A percentile compares a stretch with the other conserved stretches of the same genome.
These are phyloP conservation scores for Nephila pilipes DNA, from an alignment of 1,140 invertebrate genomes.

Conservation along the genomic window DNA sequence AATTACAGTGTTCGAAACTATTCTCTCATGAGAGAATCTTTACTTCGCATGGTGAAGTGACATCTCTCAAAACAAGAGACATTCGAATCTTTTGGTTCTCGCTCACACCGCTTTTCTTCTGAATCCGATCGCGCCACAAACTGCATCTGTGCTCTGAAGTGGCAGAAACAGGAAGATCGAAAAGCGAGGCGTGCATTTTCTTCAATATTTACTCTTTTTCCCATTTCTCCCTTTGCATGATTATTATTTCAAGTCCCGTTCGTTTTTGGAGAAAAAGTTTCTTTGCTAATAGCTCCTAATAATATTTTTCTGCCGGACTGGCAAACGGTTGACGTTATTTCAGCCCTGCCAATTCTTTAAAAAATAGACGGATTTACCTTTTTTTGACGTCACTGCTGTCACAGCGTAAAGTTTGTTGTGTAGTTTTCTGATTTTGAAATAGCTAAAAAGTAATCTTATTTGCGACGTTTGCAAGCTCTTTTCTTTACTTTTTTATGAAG, in stretches of 20 bases:
- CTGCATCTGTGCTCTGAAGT: slow-evolving; percentile 2
- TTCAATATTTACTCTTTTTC: slow-evolving; percentile 30
- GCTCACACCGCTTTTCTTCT: not conserved
- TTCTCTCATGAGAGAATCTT: too few species aligned
- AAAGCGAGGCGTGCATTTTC: slow-evolving; percentile 29
- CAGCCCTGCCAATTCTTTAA: slow-evolving; percentile 1
- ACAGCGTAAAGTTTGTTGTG: not conserved
- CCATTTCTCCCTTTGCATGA: slow-evolving; percentile 2
- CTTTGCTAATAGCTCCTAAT: slow-evolving; percentile 29
- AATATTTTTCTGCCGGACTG: slow-evolving; percentile 12
- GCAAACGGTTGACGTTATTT: not conserved
- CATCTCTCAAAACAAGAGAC: too few species aligned
- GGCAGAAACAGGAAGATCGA: slow-evolving; percentile 1
- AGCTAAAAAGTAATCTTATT: slow-evolving; percentile 14
- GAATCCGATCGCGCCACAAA: not conserved
- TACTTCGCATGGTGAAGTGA: too few species aligned
- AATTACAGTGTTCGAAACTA: too few species aligned
- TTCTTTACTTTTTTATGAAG: not conserved
- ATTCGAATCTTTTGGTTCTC: not conserved
- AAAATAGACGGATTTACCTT: not conserved
- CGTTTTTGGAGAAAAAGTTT: slow-evolving; percentile 1
- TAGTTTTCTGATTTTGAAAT: not conserved
- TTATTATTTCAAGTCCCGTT: slow-evolving; percentile 36
- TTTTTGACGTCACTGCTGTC: not conserved
- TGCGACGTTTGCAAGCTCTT: not conserved